Evolutionary conservation across 2,113 vertebrate species (phyloP).

Genomic region (Ictalurus punctatus): DNA sequence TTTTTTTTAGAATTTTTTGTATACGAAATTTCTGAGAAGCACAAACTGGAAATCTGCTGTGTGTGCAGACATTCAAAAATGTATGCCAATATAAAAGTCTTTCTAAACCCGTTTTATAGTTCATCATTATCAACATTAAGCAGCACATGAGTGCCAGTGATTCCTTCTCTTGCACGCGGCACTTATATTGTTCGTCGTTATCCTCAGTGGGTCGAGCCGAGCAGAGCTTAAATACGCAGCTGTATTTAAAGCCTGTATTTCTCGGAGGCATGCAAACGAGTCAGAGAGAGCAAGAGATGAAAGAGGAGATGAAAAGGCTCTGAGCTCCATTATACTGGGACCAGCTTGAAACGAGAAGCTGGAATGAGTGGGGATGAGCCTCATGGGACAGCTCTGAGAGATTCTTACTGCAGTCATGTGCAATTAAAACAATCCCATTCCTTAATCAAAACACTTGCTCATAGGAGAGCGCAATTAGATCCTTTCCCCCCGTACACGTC

Average conservation of each 20-base stretch:
- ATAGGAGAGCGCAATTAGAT: background rate
- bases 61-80: background rate
- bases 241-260: conserved; percentile 65
- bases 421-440: background rate
- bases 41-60: background rate
- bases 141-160: background rate
- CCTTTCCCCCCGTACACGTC: background rate
- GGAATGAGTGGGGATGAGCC: background rate
- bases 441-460: background rate
- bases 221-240: conserved; percentile 66
- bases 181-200: background rate
- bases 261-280: background rate
- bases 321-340: background rate
- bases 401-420: background rate
- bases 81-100: background rate
- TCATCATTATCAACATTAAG: background rate
- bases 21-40: background rate
- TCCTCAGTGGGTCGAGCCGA: conserved; percentile 55
- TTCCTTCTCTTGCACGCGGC: background rate
- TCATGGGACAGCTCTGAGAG: background rate
- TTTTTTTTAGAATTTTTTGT: no score
- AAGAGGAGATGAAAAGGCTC: conserved; percentile 10
- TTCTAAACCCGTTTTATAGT: background rate
- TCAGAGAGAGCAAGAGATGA: conserved; percentile 16
- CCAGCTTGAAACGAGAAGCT: background rate